Percentiles rank a stretch among this genome's conserved stretches.
Conservation (phyloP, 2,797 vertebrate species). For the Acanthurus leucopareius region DNA sequence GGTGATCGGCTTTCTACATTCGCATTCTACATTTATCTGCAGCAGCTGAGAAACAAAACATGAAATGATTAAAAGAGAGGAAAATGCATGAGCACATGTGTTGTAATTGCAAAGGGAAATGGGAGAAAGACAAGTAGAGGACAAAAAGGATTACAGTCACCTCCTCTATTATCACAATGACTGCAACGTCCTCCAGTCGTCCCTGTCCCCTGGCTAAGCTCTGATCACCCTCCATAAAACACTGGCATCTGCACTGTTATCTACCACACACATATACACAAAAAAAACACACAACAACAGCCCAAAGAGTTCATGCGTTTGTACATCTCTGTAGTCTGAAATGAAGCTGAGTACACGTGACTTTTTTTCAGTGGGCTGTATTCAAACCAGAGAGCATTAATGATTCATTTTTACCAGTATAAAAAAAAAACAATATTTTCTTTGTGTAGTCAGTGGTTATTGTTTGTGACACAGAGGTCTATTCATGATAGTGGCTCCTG, state of each 20-base stretch:
- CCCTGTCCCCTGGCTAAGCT: constrained; percentile 65
- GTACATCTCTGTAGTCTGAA: constrained; percentile 21
- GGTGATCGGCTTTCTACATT: constrained; percentile 42
- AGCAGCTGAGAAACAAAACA: constrained; percentile 22
- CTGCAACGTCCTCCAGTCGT: constrained; percentile 51
- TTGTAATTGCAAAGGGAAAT: constrained; percentile 10
- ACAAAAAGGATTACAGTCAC: constrained; percentile 66
- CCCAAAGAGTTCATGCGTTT: neutral
- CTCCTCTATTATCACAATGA: constrained; percentile 57
- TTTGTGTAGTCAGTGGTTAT: constrained; percentile 26
- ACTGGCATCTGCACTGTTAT: constrained; percentile 75
- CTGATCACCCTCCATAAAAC: constrained; percentile 80
- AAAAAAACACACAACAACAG: constrained; percentile 12
- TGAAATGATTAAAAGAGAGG: neutral
- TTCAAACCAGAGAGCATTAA: constrained; percentile 17
- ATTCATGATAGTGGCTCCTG: constrained; percentile 64
- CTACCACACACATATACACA: constrained; percentile 56
- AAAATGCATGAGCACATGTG: neutral
- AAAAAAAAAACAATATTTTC: constrained; percentile 15
- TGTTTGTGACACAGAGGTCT: constrained; percentile 45
- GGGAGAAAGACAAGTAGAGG: constrained; percentile 42
- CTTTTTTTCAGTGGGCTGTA: constrained; percentile 82
- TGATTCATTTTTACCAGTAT: constrained; percentile 3
- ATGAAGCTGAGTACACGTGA: constrained; percentile 78
- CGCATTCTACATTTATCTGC: constrained; percentile 78